A percentile compares a stretch with the other conserved stretches of the same genome.
phyloP scores from a whole-genome alignment of 2,888 invertebrate genomes.

The Diaphora mendica region DNA sequence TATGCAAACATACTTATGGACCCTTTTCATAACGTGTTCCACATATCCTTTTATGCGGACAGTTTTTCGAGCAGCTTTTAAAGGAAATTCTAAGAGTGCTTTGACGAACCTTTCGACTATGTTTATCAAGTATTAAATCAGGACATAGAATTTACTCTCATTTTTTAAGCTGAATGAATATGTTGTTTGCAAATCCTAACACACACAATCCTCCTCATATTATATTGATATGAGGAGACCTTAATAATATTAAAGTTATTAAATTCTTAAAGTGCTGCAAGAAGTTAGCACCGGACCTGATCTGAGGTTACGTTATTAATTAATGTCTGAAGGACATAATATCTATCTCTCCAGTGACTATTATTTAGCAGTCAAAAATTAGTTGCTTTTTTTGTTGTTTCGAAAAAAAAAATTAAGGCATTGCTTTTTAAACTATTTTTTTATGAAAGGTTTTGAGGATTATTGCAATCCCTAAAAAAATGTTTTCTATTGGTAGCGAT shows the following conservation, averaged over 20 bases:
- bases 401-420: too few species aligned
- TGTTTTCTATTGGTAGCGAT: too few species aligned
- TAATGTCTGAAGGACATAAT: background rate
- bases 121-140: background rate
- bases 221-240: background rate
- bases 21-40: constrained; percentile 35
- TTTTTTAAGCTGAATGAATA: background rate
- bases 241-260: background rate
- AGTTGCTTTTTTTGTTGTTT: too few species aligned
- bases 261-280: background rate
- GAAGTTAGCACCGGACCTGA: background rate
- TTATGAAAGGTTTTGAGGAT: too few species aligned
- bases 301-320: background rate
- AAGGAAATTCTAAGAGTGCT: constrained; percentile 34
- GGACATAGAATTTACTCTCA: background rate
- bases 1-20: constrained; percentile 7
- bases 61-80: constrained; percentile 33
- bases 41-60: constrained; percentile 36
- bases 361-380: background rate
- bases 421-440: too few species aligned
- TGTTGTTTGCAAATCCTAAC: background rate
- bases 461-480: too few species aligned
- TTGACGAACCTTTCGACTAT: constrained; percentile 8
- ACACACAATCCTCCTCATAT: background rate
- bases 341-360: background rate